Conservation (phyloP, 2,888 invertebrate species). For the Rhodophaea formosa region DNA sequence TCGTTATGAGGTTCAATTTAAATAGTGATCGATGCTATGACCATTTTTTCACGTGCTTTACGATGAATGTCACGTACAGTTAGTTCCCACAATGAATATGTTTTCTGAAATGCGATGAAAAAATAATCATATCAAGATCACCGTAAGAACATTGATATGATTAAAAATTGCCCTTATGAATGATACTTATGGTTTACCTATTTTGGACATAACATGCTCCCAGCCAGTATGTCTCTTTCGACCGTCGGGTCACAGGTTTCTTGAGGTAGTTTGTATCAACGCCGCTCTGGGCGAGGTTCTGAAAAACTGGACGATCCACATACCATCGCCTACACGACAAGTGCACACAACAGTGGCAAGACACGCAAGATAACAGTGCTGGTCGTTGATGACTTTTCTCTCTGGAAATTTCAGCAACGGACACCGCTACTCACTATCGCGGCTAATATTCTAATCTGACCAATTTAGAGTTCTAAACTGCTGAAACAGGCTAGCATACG, state of each 20-base stretch:
- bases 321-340: slow-evolving; percentile 79
- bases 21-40: slow-evolving; percentile 43
- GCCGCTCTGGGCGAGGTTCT: slow-evolving; percentile 79
- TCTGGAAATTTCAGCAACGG: slow-evolving; percentile 78
- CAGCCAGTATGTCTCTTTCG: slow-evolving; percentile 73
- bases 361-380: slow-evolving; percentile 66
- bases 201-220: slow-evolving; percentile 73
- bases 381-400: slow-evolving; percentile 71
- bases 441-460: slow-evolving; percentile 42
- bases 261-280: slow-evolving; percentile 67
- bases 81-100: slow-evolving; percentile 27
- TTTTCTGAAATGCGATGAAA: slow-evolving; percentile 44
- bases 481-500: slow-evolving; percentile 52
- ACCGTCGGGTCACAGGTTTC: slow-evolving; percentile 72
- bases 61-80: slow-evolving; percentile 1
- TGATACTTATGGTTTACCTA: slow-evolving; percentile 81
- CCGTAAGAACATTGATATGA: slow-evolving; percentile 52
- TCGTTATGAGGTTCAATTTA: slow-evolving; percentile 13
- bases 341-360: slow-evolving; percentile 69
- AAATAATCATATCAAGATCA: slow-evolving; percentile 61
- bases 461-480: slow-evolving; percentile 55
- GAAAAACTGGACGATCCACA: slow-evolving; percentile 82
- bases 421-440: slow-evolving; percentile 69
- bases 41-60: slow-evolving; percentile 42
- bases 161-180: slow-evolving; percentile 70